A percentile compares a stretch with the other conserved stretches of the same genome.
These are phyloP conservation scores for Dendroctonus valens DNA, from an alignment of 1,140 invertebrate species.

Conservation along the genomic window DNA sequence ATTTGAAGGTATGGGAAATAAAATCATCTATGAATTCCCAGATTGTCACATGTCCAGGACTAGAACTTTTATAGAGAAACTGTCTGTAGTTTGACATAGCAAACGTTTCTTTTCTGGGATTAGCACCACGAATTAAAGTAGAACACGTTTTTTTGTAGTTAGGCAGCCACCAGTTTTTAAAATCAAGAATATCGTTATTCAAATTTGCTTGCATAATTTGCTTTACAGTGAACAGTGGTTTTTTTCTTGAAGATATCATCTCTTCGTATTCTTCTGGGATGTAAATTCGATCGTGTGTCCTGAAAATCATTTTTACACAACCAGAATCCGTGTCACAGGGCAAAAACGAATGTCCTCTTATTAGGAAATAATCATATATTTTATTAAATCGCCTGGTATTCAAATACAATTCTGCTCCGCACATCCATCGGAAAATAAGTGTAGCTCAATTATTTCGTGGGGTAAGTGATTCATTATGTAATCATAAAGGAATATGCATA, in stretches of 20 bases:
- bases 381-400: constrained; percentile 34
- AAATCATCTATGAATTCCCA: neutral
- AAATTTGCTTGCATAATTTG: too few relatives aligned
- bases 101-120: constrained; percentile 22
- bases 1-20: too few relatives aligned
- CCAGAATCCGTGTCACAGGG: constrained; percentile 45
- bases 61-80: constrained; percentile 27
- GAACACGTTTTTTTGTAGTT: constrained; percentile 31
- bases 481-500: constrained; percentile 25
- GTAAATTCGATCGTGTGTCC: constrained; percentile 38
- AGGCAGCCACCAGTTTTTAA: constrained; percentile 32
- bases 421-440: constrained; percentile 40
- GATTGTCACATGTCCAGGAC: constrained; percentile 21
- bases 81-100: constrained; percentile 23
- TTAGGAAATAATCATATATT: constrained; percentile 44
- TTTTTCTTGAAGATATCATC: constrained; percentile 33
- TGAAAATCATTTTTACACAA: constrained; percentile 36
- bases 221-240: constrained; percentile 35
- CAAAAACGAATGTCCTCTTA: constrained; percentile 42
- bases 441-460: constrained; percentile 37
- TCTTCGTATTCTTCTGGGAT: constrained; percentile 37
- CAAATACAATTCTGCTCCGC: constrained; percentile 40
- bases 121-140: constrained; percentile 5
- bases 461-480: constrained; percentile 23
- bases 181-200: constrained; percentile 35